phyloP scores from a whole-genome alignment of 2,113 vertebrate species.

The Gambusia affinis region DNA sequence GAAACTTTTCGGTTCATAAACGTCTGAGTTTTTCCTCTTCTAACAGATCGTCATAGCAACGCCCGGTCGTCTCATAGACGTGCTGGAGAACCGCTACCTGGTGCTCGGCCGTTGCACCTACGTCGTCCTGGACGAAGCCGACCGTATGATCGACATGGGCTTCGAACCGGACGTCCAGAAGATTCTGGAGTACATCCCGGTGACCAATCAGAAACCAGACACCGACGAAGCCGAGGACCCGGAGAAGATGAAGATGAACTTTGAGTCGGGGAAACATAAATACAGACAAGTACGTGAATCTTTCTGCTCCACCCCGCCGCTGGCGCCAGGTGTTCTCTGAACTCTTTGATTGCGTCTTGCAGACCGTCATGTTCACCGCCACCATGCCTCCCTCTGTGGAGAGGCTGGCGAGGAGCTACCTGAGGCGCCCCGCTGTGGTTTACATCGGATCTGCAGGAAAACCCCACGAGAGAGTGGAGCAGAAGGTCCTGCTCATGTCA shows the following conservation, averaged over 20 bases:
- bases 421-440: conserved; percentile 95
- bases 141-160: conserved; percentile 99
- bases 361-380: conserved; percentile 99
- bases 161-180: conserved; percentile 98
- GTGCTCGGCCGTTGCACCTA: conserved; percentile 97
- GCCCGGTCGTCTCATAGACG: conserved; percentile 93
- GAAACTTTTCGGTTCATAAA: neutral
- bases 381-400: conserved; percentile 97
- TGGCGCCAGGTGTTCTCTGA: neutral
- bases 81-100: conserved; percentile 96
- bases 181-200: conserved; percentile 97
- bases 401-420: conserved; percentile 92
- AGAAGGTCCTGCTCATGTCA: conserved; percentile 97
- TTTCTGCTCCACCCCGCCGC: neutral
- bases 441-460: conserved; percentile 98
- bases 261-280: conserved; percentile 96
- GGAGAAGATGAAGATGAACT: conserved; percentile 96
- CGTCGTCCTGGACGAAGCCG: conserved; percentile 95
- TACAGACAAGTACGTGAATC: conserved; percentile 89
- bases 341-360: conserved; percentile 2
- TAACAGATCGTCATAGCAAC: conserved; percentile 95
- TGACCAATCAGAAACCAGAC: conserved; percentile 97
- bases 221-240: conserved; percentile 97
- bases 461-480: conserved; percentile 96
- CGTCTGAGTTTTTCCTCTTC: neutral